Evolutionary conservation across 2,888 invertebrate species (phyloP).

Genomic region (Clanis bilineata): DNA sequence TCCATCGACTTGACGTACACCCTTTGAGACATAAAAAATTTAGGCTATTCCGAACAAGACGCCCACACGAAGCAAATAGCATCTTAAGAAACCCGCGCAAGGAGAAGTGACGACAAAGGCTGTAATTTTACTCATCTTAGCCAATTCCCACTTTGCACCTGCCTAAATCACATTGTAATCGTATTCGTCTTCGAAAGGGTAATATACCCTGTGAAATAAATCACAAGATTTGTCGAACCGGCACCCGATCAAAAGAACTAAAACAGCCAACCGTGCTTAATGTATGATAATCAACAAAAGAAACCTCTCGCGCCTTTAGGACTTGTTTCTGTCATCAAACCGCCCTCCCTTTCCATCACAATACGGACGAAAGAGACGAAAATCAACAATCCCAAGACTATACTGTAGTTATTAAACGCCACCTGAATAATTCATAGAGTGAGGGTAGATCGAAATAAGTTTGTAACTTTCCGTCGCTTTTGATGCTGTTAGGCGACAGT

Average conservation of each 20-base stretch:
- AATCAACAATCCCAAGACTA: conserved; percentile 37
- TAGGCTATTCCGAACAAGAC: not conserved
- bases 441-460: conserved; percentile 68
- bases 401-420: conserved; percentile 73
- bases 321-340: conserved; percentile 19
- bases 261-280: conserved; percentile 21
- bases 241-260: conserved; percentile 19
- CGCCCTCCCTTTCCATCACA: conserved; percentile 18
- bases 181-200: conserved; percentile 31
- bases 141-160: conserved; percentile 6
- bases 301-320: conserved; percentile 21
- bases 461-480: conserved; percentile 18
- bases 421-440: conserved; percentile 77
- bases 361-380: conserved; percentile 15
- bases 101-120: not conserved
- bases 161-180: conserved; percentile 29
- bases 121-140: not conserved
- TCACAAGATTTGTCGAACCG: conserved; percentile 18
- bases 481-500: conserved; percentile 7
- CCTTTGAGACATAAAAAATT: not conserved
- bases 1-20: not conserved
- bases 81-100: not conserved
- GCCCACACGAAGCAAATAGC: not conserved
- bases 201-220: conserved; percentile 28
- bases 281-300: conserved; percentile 23